These are phyloP conservation scores for Mesocentrotus franciscanus DNA, from an alignment of 53 echinoderm and acorn worm genomes.

Conservation along the genomic window DNA sequence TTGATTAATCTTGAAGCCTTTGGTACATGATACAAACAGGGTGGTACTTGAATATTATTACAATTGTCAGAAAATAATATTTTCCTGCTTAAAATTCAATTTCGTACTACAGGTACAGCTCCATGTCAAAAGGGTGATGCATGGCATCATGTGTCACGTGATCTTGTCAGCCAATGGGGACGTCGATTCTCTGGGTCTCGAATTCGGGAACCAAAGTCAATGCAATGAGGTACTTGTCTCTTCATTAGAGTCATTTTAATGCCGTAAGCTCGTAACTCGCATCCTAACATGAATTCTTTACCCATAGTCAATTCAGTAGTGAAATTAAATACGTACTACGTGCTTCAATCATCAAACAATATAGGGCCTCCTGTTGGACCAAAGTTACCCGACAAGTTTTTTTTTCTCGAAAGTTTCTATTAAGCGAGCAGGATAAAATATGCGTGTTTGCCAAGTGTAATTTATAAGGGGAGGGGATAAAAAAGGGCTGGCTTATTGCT, in stretches of 20 bases:
- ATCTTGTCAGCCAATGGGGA: background rate
- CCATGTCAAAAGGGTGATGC: background rate
- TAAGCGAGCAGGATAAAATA: too few species aligned
- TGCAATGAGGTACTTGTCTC: background rate
- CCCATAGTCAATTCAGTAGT: too few species aligned
- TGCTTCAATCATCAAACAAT: background rate
- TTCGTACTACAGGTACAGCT: background rate
- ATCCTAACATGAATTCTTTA: too few species aligned
- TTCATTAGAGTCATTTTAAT: background rate
- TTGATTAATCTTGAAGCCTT: too few species aligned
- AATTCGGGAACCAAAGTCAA: conserved; percentile 33
- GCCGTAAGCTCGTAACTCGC: background rate
- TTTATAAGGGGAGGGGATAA: background rate
- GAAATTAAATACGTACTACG: background rate
- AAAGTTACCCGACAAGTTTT: too few species aligned
- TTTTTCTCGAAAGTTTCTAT: too few species aligned
- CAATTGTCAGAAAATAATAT: too few species aligned
- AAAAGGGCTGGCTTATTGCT: background rate
- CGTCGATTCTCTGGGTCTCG: conserved; percentile 9
- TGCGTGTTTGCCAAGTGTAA: too few species aligned
- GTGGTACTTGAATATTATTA: too few species aligned
- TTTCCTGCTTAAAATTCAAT: too few species aligned
- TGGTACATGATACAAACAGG: too few species aligned
- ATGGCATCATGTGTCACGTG: conserved; percentile 35
- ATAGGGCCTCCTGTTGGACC: too few species aligned